phyloP scores from a whole-genome alignment of 2,888 invertebrate genomes.

The Xylota segnis region DNA sequence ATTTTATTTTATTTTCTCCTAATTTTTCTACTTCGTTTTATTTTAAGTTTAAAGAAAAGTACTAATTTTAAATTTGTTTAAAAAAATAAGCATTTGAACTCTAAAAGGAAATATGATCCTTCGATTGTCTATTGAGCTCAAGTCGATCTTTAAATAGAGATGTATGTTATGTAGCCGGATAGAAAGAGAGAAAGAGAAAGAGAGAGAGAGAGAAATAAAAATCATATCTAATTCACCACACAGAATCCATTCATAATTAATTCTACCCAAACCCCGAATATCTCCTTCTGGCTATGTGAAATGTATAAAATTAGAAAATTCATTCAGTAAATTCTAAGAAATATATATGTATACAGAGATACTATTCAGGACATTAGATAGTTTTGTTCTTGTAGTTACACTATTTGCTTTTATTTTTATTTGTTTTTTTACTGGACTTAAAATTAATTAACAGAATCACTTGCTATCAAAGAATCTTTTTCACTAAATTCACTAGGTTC shows the following conservation, averaged over 20 bases:
- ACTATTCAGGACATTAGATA: slow-evolving; percentile 17
- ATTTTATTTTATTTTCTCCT: slow-evolving; percentile 8
- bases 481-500: slow-evolving; percentile 70
- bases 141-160: slow-evolving; percentile 41
- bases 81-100: slow-evolving; percentile 23
- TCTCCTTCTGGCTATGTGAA: slow-evolving; percentile 44
- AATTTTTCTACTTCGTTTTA: slow-evolving; percentile 33
- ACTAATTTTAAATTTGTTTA: not conserved
- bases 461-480: slow-evolving; percentile 70
- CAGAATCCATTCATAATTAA: slow-evolving; percentile 32
- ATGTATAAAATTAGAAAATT: slow-evolving; percentile 75
- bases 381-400: slow-evolving; percentile 26
- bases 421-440: slow-evolving; percentile 44
- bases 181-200: slow-evolving; percentile 2
- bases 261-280: slow-evolving; percentile 17
- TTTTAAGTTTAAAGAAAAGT: slow-evolving; percentile 5
- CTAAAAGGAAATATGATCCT: slow-evolving; percentile 40
- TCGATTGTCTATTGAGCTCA: slow-evolving; percentile 75
- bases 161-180: not conserved
- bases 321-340: slow-evolving; percentile 40
- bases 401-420: slow-evolving; percentile 35
- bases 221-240: not conserved
- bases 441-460: slow-evolving; percentile 68
- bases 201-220: slow-evolving; percentile 34
- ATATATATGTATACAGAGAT: slow-evolving; percentile 38